These are phyloP conservation scores for Hirudo medicinalis DNA, from an alignment of 1,140 invertebrate species.

Conservation along the genomic window DNA sequence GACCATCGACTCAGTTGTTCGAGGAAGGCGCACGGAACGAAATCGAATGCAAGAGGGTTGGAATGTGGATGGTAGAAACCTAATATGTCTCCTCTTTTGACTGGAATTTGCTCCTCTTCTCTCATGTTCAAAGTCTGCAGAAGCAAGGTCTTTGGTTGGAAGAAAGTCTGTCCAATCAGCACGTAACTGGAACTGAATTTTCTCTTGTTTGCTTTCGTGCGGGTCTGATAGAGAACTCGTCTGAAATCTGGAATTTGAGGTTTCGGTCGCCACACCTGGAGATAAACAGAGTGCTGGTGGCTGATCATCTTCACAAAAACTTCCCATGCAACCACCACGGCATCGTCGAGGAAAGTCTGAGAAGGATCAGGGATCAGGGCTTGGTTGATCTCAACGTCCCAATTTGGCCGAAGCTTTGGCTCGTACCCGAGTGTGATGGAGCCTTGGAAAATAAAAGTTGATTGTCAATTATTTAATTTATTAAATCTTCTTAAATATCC, in stretches of 20 bases:
- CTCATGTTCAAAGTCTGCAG: conserved; percentile 6
- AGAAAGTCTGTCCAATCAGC: conserved; percentile 22
- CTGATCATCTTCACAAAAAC: conserved; percentile 22
- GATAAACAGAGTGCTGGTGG: conserved; percentile 11
- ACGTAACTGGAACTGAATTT: conserved; percentile 12
- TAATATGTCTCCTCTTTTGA: conserved; percentile 19
- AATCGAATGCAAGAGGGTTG: conserved; percentile 18
- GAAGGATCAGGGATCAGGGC: conserved; percentile 19
- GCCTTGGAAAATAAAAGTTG: conserved; percentile 3
- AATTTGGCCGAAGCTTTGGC: conserved; percentile 14
- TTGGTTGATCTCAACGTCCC: conserved; percentile 6
- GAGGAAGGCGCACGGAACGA: conserved; percentile 21
- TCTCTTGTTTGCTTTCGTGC: background rate
- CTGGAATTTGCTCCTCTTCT: conserved; percentile 4
- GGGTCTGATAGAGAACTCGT: background rate
- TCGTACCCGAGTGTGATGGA: conserved; percentile 20
- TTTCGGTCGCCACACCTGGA: conserved; percentile 13
- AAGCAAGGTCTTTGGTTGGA: conserved; percentile 17
- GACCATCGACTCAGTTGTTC: conserved; percentile 5
- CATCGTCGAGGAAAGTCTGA: conserved; percentile 19
- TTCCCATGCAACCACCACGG: conserved; percentile 18
- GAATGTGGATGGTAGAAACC: conserved; percentile 21
- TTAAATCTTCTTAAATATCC: too few species aligned
- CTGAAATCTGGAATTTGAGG: too few species aligned
- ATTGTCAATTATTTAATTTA: background rate